Conservation (phyloP, 2,797 vertebrate species). For the Serranus cabrilla region DNA sequence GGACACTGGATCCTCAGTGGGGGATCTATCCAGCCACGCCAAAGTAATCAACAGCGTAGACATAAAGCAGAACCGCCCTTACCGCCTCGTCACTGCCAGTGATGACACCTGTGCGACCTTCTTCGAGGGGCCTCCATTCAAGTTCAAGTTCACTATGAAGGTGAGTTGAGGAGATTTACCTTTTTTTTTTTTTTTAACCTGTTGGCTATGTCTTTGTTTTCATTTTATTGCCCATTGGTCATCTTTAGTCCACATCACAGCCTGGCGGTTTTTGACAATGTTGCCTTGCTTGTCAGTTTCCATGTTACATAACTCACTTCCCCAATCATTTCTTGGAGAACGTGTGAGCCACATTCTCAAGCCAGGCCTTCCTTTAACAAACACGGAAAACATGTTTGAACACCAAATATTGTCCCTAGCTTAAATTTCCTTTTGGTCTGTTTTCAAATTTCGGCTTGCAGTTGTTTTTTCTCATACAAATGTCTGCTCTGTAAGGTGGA, state of each 20-base stretch:
- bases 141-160: slow-evolving; percentile 91
- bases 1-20: slow-evolving; percentile 95
- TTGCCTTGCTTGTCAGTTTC: slow-evolving; percentile 50
- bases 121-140: slow-evolving; percentile 96
- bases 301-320: slow-evolving; percentile 58
- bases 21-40: slow-evolving; percentile 91
- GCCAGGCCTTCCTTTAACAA: not conserved
- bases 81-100: slow-evolving; percentile 90
- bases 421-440: not conserved
- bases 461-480: not conserved
- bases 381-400: not conserved
- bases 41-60: slow-evolving; percentile 96
- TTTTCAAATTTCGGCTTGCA: slow-evolving; percentile 13
- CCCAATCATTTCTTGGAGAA: slow-evolving; percentile 34
- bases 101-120: slow-evolving; percentile 91
- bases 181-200: not conserved
- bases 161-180: slow-evolving; percentile 82
- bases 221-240: slow-evolving; percentile 1
- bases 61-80: slow-evolving; percentile 93
- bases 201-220: not conserved
- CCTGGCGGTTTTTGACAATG: slow-evolving; percentile 35
- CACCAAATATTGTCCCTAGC: not conserved
- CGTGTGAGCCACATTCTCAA: slow-evolving; percentile 22
- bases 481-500: too few species aligned
- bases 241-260: slow-evolving; percentile 25